Base-by-base conservation (phyloP, 2,888 invertebrate species). In the Mythimna albipuncta region DNA sequence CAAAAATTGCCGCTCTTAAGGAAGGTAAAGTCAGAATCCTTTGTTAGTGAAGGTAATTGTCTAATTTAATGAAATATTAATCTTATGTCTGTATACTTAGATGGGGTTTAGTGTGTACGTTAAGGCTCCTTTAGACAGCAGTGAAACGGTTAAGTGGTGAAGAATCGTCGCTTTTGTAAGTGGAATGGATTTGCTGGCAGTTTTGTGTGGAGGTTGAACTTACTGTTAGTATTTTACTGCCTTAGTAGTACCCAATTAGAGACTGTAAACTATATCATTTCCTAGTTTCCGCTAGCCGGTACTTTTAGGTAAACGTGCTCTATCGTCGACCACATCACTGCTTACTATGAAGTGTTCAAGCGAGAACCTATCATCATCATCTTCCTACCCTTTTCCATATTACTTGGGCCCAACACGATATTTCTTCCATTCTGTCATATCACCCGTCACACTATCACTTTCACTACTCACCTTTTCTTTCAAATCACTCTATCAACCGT, bases 1-100 rank as follows among this genome's bases (percentile, higher is more conserved):
- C 87, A 89, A 89, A 90, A 90, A 91, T 88, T 87, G 88, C 75
- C 75, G 74, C 69, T 85, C 81, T 75, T 66, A 67, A 59, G 72
- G 77, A 82, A 73, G 73, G 77, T 77, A 70, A 68, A 80, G 71
- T 72, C 66, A 75, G 62, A 68, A 74, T 52, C 77, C 79, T 83
- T 83, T 84, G 81, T 85, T 81, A 79, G 75, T 78, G 47, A 68
- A 75, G 79, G 75, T 77, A 86, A 85, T 84, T 87, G 79, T 77
- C 69, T 83, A 81, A 80, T 85, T 83, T 75, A 83, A 83, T 85
- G 70, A 77, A 83, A 83, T 85, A 83, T 85, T 85, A 80, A 83
- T 77, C 72, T 80, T 79, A 81, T 84, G 64, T 44, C 69, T 38
- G 44, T 77, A 59, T 74, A 75, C 76, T 77, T 68, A 75, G 59